Conservation (phyloP, 2,888 invertebrate genomes). For the Diarsia rubi region DNA sequence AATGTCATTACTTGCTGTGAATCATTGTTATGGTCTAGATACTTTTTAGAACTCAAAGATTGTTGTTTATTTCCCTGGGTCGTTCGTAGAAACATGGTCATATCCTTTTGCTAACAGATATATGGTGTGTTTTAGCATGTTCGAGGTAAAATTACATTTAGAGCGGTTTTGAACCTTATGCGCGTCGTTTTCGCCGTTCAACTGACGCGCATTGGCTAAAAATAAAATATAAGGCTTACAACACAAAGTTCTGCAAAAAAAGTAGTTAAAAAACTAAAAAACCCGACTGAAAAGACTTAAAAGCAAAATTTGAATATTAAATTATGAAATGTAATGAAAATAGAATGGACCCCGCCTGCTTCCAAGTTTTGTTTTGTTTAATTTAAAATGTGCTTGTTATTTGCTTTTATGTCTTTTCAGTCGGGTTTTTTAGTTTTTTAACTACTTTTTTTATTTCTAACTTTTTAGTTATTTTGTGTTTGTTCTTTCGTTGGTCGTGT, state of each 20-base stretch:
- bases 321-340: no score
- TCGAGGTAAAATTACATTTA: not conserved
- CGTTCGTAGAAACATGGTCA: not conserved
- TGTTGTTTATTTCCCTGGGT: not conserved
- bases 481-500: no score
- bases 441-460: no score
- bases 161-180: not conserved
- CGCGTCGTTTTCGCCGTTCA: not conserved
- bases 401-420: no score
- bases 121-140: not conserved
- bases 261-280: no score
- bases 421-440: no score
- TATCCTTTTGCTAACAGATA: not conserved
- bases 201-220: not conserved
- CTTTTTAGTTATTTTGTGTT: no score
- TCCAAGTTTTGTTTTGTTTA: no score
- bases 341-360: no score
- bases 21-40: conserved; percentile 11
- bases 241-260: not conserved
- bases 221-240: not conserved
- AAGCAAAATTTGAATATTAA: no score
- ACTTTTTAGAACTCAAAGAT: not conserved
- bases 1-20: conserved; percentile 18
- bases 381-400: no score
- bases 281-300: no score